Base-by-base conservation (phyloP, 2,888 invertebrate genomes). In the Andrena haemorrhoa region DNA sequence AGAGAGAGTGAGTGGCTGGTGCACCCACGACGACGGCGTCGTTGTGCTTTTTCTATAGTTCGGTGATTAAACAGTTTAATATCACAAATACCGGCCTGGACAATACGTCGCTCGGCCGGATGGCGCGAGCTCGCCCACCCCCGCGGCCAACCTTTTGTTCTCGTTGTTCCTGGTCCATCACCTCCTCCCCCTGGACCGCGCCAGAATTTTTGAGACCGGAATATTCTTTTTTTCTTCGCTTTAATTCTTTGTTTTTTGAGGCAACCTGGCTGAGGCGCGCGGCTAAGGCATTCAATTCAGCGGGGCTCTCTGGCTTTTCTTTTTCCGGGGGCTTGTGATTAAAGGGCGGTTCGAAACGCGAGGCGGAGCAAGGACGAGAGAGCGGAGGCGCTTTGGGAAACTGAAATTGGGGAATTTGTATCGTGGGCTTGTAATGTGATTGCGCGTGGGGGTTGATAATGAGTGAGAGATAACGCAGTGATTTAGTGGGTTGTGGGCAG, bases 11-110 rank as follows among this genome's bases (percentile, higher is more conserved):
- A 31, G 58, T 35, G 20, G 68, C 66, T 26, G 31, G 65, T 53
- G 53, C 68, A 63, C 71, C 68, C 70, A 51, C 73, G 69, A 60
- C 73, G 47, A 64, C 82, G 72, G 65, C 60, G 78, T 74, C 75
- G 79, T 79, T 80, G 77, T 83, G 86, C 84, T 88, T 90, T 90
- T 91, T 90, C 88, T 89, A 88, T 90, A 87, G 89, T 87, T 89
- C 75, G 86, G 89, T 90, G 90, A 92, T 91, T 89, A 91, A 92
- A 92, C 91, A 87, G 89, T 91, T 92, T 91, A 91, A 91, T 92
- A 90, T 90, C 88, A 86, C 89, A 88, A 87, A 88, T 90, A 91
- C 85, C 86, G 76, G 65, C 66, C 75, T 51, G 88, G 80, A 88
- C 86, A 86, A 86, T 86, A 84, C 83, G 76, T 73, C 64, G 66